A percentile compares a stretch with the other conserved stretches of the same genome.
phyloP scores from a whole-genome alignment of 2,888 invertebrate species.

The Sthenelais limicola region DNA sequence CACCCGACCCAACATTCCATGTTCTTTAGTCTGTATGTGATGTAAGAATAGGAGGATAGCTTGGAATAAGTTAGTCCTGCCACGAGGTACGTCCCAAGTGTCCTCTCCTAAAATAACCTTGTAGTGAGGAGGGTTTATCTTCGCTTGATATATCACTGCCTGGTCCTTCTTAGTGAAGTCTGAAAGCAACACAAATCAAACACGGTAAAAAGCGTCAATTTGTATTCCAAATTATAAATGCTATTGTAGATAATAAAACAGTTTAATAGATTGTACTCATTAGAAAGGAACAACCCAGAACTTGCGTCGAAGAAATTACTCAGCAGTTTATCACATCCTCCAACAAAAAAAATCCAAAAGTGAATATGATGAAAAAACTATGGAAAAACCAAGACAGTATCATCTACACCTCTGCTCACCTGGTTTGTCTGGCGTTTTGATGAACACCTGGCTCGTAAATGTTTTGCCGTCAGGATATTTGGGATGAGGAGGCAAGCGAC shows the following conservation, averaged over 20 bases:
- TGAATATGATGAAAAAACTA: too few species aligned
- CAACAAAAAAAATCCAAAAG: too few species aligned
- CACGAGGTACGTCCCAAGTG: constrained; percentile 80
- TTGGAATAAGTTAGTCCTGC: constrained; percentile 91
- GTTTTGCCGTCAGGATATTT: constrained; percentile 72
- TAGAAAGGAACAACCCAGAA: too few species aligned
- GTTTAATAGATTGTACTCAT: too few species aligned
- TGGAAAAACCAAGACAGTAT: too few species aligned
- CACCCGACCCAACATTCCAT: constrained; percentile 84
- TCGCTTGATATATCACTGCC: constrained; percentile 78
- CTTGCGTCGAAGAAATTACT: too few species aligned
- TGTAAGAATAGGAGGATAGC: constrained; percentile 86
- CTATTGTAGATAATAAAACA: too few species aligned
- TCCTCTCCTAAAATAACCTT: constrained; percentile 80
- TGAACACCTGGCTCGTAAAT: constrained; percentile 71
- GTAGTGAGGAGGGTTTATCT: constrained; percentile 81
- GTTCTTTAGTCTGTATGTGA: constrained; percentile 81
- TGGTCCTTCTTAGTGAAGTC: constrained; percentile 72
- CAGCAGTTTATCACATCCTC: too few species aligned
- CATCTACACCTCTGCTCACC: constrained; percentile 63
- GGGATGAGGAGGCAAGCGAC: constrained; percentile 77
- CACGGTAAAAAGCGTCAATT: background rate
- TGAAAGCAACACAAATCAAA: constrained; percentile 35
- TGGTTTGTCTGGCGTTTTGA: constrained; percentile 73
- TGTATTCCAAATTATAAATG: too few species aligned